Conservation (phyloP, 1,140 invertebrate genomes). For the Gonioctena quinquepunctata region DNA sequence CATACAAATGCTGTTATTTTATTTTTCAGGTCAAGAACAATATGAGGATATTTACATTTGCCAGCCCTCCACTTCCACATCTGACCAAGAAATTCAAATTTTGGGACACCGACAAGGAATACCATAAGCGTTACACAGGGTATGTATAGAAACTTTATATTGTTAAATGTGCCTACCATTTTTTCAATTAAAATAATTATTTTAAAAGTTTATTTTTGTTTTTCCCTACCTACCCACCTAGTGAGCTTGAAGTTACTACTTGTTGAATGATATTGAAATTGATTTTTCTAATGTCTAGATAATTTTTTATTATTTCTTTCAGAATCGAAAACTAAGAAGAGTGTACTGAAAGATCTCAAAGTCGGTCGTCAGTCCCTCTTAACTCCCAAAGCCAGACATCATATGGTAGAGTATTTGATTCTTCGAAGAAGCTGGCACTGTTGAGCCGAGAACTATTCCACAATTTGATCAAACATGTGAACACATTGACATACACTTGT, state of each 20-base stretch:
- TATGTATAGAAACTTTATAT: not conserved
- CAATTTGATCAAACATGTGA: not conserved
- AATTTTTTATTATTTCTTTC: not conserved
- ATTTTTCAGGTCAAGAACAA: not conserved
- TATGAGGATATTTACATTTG: not conserved
- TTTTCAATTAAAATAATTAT: not conserved
- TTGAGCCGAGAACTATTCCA: not conserved
- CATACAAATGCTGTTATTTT: too few species aligned
- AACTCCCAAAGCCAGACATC: not conserved
- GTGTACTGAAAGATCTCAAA: not conserved
- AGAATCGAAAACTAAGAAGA: not conserved
- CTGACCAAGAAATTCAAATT: not conserved
- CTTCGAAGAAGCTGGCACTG: not conserved
- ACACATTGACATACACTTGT: conserved; percentile 24
- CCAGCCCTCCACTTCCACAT: not conserved
- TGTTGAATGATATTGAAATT: not conserved
- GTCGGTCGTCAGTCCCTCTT: not conserved
- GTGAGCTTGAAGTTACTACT: too few species aligned
- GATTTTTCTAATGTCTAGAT: not conserved
- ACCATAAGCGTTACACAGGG: not conserved
- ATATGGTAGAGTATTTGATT: not conserved
- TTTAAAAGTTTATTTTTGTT: not conserved
- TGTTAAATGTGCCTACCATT: not conserved
- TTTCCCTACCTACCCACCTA: not conserved
- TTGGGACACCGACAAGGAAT: not conserved